Percentiles rank a stretch among this genome's conserved stretches.
Evolutionary conservation across 2,888 invertebrate species (phyloP).

Genomic region (Drosophila sordidapex): DNA sequence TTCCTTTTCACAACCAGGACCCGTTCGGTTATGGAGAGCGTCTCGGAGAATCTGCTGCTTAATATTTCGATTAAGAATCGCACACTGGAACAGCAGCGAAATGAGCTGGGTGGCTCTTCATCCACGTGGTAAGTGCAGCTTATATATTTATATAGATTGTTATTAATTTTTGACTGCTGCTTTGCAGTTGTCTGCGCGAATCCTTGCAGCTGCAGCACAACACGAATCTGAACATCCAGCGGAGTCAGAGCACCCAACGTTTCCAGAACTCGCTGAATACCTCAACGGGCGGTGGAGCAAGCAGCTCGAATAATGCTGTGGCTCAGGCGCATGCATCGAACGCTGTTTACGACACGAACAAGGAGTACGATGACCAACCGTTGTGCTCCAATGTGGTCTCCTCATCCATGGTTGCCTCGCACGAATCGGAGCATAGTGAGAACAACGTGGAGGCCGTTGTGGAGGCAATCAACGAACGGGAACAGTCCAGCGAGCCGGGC

Average conservation of each 20-base stretch:
- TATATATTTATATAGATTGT: neutral
- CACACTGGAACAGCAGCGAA: slow-evolving; percentile 82
- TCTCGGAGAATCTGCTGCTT: slow-evolving; percentile 84
- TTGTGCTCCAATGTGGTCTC: slow-evolving; percentile 39
- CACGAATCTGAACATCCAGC: slow-evolving; percentile 85
- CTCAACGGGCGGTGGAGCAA: slow-evolving; percentile 53
- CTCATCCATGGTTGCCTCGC: slow-evolving; percentile 35
- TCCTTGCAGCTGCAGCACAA: slow-evolving; percentile 85
- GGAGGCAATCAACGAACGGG: slow-evolving; percentile 48
- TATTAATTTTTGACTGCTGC: neutral
- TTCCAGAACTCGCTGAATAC: slow-evolving; percentile 80
- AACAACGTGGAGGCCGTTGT: slow-evolving; percentile 53
- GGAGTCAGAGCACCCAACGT: slow-evolving; percentile 85
- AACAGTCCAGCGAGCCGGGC: slow-evolving; percentile 50
- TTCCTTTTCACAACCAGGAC: slow-evolving; percentile 66
- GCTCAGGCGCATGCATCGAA: slow-evolving; percentile 45
- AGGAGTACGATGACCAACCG: slow-evolving; percentile 74
- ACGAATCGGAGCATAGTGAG: slow-evolving; percentile 56
- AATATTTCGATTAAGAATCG: slow-evolving; percentile 85
- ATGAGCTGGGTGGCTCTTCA: slow-evolving; percentile 80
- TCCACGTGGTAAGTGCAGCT: slow-evolving; percentile 81
- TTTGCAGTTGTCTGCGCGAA: slow-evolving; percentile 83
- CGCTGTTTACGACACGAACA: slow-evolving; percentile 77
- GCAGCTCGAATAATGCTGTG: slow-evolving; percentile 34
- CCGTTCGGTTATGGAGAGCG: slow-evolving; percentile 85